A percentile compares a stretch with the other conserved stretches of the same genome.
Evolutionary conservation across 2,113 vertebrate genomes (phyloP).

Genomic region (Stegastes partitus): DNA sequence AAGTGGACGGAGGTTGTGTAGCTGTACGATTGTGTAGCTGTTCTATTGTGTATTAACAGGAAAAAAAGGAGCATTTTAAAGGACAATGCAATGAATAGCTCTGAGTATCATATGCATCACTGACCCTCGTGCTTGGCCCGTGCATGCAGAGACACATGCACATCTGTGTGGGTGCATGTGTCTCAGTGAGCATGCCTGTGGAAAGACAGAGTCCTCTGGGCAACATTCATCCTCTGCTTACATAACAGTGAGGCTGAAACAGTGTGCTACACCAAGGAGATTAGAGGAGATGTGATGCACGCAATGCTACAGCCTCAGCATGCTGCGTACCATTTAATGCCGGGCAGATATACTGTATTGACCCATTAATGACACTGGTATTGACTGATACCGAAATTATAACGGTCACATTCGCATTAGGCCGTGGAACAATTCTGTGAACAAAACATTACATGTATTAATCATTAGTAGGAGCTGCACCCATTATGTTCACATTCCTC

Average conservation of each 20-base stretch:
- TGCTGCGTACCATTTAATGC: conserved; percentile 4
- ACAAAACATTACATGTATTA: neutral
- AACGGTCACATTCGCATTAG: neutral
- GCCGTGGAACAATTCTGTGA: neutral
- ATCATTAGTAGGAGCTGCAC: neutral
- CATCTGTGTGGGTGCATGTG: conserved; percentile 10
- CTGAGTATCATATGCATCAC: conserved; percentile 7
- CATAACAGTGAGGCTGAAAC: conserved; percentile 56
- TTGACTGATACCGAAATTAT: neutral
- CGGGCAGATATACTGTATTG: neutral
- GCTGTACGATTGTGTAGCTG: neutral
- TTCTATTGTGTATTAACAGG: neutral
- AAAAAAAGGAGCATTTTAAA: neutral
- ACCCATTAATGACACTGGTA: conserved; percentile 2
- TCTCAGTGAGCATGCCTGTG: conserved; percentile 12
- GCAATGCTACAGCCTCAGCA: conserved; percentile 10
- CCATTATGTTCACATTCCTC: neutral
- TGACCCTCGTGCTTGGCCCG: neutral
- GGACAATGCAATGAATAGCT: neutral
- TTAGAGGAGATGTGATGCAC: conserved; percentile 41
- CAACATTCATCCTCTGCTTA: conserved; percentile 54
- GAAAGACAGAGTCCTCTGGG: conserved; percentile 41
- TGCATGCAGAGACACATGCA: conserved; percentile 6
- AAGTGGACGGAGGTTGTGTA: neutral
- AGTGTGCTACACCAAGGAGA: conserved; percentile 35